Evolutionary conservation across 2,888 invertebrate genomes (phyloP).

Genomic region (Mantis religiosa): DNA sequence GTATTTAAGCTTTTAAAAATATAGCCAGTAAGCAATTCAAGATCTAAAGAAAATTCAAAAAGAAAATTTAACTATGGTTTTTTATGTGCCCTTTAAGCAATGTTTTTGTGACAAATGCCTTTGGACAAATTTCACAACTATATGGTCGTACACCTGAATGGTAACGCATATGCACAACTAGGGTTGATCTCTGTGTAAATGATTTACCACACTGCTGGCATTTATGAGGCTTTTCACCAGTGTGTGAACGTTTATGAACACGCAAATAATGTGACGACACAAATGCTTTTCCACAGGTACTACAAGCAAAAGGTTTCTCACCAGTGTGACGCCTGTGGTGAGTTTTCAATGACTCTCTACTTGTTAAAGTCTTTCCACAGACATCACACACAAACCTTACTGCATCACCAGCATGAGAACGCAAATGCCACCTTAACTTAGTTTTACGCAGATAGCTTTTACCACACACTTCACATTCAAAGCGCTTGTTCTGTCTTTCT

Average conservation of each 20-base stretch:
- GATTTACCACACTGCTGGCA: slow-evolving; percentile 40
- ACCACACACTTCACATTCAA: slow-evolving; percentile 37
- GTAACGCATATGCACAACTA: slow-evolving; percentile 25
- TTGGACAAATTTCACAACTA: slow-evolving; percentile 56
- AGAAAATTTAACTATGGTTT: background rate
- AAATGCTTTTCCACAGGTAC: slow-evolving; percentile 36
- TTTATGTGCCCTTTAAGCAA: slow-evolving; percentile 43
- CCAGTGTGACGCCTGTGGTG: slow-evolving; percentile 59
- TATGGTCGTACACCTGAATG: slow-evolving; percentile 34
- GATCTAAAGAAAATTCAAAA: no score
- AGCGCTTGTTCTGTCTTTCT: slow-evolving; percentile 12
- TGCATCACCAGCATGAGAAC: slow-evolving; percentile 38
- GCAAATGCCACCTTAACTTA: slow-evolving; percentile 34
- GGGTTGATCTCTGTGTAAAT: slow-evolving; percentile 34
- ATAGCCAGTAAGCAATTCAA: no score
- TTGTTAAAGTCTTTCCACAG: slow-evolving; percentile 58
- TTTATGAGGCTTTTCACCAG: slow-evolving; percentile 31
- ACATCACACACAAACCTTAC: slow-evolving; percentile 55
- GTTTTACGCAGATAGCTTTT: slow-evolving; percentile 35
- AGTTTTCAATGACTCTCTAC: slow-evolving; percentile 56
- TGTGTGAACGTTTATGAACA: slow-evolving; percentile 22
- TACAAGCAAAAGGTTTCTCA: slow-evolving; percentile 20
- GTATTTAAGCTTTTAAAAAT: no score
- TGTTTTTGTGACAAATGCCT: slow-evolving; percentile 46
- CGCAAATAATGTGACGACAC: slow-evolving; percentile 17